Evolutionary conservation across 1,140 invertebrate species (phyloP).

Genomic region (Megathymus violae): DNA sequence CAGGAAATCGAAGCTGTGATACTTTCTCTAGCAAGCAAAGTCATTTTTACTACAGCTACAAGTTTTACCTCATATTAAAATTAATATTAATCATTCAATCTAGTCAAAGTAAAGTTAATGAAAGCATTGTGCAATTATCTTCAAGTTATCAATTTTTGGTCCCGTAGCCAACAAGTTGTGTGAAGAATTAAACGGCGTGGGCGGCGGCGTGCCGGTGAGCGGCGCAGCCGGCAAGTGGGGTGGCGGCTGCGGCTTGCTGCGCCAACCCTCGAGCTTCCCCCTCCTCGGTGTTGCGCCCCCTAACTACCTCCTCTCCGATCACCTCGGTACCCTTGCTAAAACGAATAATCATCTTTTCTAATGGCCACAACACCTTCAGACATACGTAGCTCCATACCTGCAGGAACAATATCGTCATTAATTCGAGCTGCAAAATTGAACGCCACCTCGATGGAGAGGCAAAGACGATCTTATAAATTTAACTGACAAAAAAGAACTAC

Average conservation of each 20-base stretch:
- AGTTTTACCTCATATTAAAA: too few relatives aligned
- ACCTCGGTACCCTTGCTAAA: conserved; percentile 76
- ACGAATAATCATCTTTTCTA: conserved; percentile 82
- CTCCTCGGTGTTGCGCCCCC: conserved; percentile 74
- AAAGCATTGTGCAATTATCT: not conserved
- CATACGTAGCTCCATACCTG: conserved; percentile 16
- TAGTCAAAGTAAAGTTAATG: too few relatives aligned
- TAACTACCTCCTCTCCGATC: conserved; percentile 78
- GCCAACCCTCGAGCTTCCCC: conserved; percentile 76
- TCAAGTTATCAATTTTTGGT: conserved; percentile 23
- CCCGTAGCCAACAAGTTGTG: conserved; percentile 74
- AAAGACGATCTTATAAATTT: too few relatives aligned
- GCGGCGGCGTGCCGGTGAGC: conserved; percentile 56
- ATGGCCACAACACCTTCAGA: conserved; percentile 59
- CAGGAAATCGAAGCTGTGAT: too few relatives aligned
- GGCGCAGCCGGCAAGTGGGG: conserved; percentile 71
- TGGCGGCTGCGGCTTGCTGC: conserved; percentile 73
- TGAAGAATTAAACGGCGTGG: conserved; percentile 68
- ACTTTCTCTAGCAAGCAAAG: too few relatives aligned
- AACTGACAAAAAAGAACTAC: conserved; percentile 1
- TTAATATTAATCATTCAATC: too few relatives aligned
- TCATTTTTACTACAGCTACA: too few relatives aligned
- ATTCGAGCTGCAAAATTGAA: not conserved
- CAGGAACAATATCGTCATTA: not conserved
- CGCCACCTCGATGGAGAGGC: too few relatives aligned